Evolutionary conservation across 2,888 invertebrate genomes (phyloP), one percentile per base, ranked within the genome.

Genomic region (Patella pellucida): DNA sequence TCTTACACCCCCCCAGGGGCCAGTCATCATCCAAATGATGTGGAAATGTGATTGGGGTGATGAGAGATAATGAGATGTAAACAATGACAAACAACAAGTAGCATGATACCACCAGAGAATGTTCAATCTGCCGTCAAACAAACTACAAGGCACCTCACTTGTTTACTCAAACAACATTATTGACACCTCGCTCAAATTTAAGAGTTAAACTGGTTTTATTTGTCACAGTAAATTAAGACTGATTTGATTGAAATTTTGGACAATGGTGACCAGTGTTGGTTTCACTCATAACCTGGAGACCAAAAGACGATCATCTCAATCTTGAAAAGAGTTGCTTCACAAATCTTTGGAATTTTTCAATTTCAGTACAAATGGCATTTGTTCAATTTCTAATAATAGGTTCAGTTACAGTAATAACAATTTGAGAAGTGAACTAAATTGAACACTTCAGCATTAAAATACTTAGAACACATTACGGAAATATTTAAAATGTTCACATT

Each of bases 41-140:
- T 62, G 19, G 62, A 23, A 62, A 11, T 3, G 62, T 62, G 62
- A 62, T 62, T 62, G 62, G 62, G 11, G 62, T 62, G 19, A 62
- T 19, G 62, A 62, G 62, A 62, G 62, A 62, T 62, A 62, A 62
- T 62, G 62, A 62, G 62, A 62, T 62, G 62, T 62, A 62, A 62
- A 62, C 62, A 62, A 19, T 62, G 62, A 62, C 62, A 62, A 62
- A 62, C 62, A 62, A 62, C 62, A 62, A 62, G 62, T 62, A 62
- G 62, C 23, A 23, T 62, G 62, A 62, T 62, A 62, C 62, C 62
- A 62, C 62, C 62, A 62, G 14, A 62, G 23, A 62, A 62, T 62
- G 19, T 62, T 23, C 62, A 62, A 62, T 23, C 62, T 62, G 62
- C 62, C 62, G 62, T 62, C 62, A 62, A 62, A 62, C 23, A 62